Base-by-base conservation (phyloP, 2,113 vertebrate genomes). In the Sceloporus undulatus region DNA sequence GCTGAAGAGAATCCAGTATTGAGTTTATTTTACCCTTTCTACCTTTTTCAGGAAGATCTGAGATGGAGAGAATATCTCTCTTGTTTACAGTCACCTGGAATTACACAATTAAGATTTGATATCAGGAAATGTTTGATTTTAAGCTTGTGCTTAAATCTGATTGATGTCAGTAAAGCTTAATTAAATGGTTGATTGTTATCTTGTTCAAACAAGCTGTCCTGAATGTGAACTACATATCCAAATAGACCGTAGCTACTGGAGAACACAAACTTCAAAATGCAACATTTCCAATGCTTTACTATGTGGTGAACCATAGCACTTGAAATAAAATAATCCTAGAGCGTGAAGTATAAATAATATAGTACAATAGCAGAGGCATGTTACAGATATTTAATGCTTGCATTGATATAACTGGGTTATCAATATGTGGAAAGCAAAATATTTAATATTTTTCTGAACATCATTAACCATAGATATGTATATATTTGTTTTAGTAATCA, bases 71-170 rank as follows among this genome's bases (percentile, higher is more conserved):
- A 78, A 85, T 52, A 77, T 48, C 21, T 78, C 23, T 18, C 40
- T 65, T 85, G 59, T 78, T 77, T 52, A 77, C 38, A 42, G 11
- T 13, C 14, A 77, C 19, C 40, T 77, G 40, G 62, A 76, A 85
- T 77, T 77, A 66, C 40, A 78, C 78, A n/a, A 85, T 42, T 65
- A 65, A n/a, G 73, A 40, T 85, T n/a, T 76, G 84, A 85, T 76
- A 76, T 85, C 38, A 85, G 56, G 75, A 84, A 85, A 85, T 34
- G 77, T 77, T 77, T 85, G 25, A 76, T 78, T 77, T 77, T 77
- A 48, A 78, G 40, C 25, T 42, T 34, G 18, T 85, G n/a, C 38
- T 85, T 85, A 85, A 66, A 77, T 77, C 38, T 73, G 10, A 65
- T 38, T 77, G 84, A 76, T 42, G 48, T 84, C 48, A 34, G 18